Evolutionary conservation across 30 jellyfish, hydroid and myxozoan genomes (phyloP), one percentile per base, ranked within the genome.

Genomic region (Hydra vulgaris): DNA sequence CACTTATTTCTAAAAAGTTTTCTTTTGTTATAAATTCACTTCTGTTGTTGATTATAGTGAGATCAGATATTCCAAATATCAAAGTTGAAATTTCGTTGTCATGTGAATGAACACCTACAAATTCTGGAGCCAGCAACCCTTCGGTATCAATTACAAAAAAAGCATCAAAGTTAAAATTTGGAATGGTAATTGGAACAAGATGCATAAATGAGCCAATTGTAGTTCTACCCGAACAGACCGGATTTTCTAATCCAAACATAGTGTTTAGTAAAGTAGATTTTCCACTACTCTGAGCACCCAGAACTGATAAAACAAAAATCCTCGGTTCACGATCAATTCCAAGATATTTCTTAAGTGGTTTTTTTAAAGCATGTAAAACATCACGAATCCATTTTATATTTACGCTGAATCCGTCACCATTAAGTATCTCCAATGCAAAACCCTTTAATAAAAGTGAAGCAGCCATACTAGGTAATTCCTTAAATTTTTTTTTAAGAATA

Each of bases 41-140:
- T 22, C 25, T 53, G 53, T 52, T 23, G 74, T 78, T 78, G 16
- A 78, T 78, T 20, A 78, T 27, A 16, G 77, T 61, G 5, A 78
- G 77, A 25, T 78, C 85, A 17, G 79, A 55, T 16, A 78, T 52
- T 0, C 85, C 85, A 54, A 78, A 22, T 23, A 55, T 40, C 23
- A 78, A 78, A 27, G 85, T 78, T 15, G 85, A 82, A 27, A 78
- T 19, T 66, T 78, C 85, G 54, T 78, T 78, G 54, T 78, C 85
- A 19, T 54, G 77, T 3, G 25, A 1, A 18, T 19, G 5, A 19
- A 12, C 7, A 78, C 68, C 54, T 3, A 19, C 22, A 17, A 17
- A 19, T 54, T 78, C 85, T 0, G 85, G 74, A 15, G 85, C 85
- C 5, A 27, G 61, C 21, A 78, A 23, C 20, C 85, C 85, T 78